Evolutionary conservation across 2,113 vertebrate species (phyloP).

Genomic region (Hippocampus zosterae): DNA sequence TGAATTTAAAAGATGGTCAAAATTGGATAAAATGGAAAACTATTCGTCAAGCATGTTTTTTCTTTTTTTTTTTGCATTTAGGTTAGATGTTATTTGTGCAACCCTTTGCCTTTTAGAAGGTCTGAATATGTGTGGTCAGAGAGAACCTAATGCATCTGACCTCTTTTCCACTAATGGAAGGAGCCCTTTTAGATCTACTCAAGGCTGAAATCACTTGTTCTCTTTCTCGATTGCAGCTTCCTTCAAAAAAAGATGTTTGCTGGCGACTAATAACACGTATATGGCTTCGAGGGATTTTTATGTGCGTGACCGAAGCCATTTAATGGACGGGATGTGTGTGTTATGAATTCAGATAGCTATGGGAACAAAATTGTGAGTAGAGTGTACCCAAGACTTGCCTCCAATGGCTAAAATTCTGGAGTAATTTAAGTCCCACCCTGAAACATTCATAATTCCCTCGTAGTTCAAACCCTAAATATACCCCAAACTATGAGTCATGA

Average conservation of each 20-base stretch:
- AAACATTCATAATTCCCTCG: neutral
- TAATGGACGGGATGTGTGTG: conserved; percentile 39
- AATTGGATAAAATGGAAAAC: conserved; percentile 28
- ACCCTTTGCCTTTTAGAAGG: conserved; percentile 35
- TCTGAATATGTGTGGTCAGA: conserved; percentile 48
- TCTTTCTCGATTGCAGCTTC: conserved; percentile 41
- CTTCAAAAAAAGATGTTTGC: conserved; percentile 37
- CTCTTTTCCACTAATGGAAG: conserved; percentile 70
- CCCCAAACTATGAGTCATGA: neutral
- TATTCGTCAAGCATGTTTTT: neutral
- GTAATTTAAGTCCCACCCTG: neutral
- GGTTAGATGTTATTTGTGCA: conserved; percentile 36
- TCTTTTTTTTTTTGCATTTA: conserved; percentile 15
- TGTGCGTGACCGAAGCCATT: conserved; percentile 51
- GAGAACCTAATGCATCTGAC: conserved; percentile 64
- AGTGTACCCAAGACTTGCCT: neutral
- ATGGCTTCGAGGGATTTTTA: conserved; percentile 41
- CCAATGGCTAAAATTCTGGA: neutral
- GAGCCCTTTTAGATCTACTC: conserved; percentile 64
- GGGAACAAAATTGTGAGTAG: conserved; percentile 19
- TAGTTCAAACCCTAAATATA: no score
- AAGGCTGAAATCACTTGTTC: conserved; percentile 70
- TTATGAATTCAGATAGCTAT: conserved; percentile 53
- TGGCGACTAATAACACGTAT: conserved; percentile 30
- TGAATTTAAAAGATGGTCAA: conserved; percentile 19